A percentile compares a stretch with the other conserved stretches of the same genome.
Evolutionary conservation across 2,797 vertebrate species (phyloP).

Genomic region (Falco biarmicus): DNA sequence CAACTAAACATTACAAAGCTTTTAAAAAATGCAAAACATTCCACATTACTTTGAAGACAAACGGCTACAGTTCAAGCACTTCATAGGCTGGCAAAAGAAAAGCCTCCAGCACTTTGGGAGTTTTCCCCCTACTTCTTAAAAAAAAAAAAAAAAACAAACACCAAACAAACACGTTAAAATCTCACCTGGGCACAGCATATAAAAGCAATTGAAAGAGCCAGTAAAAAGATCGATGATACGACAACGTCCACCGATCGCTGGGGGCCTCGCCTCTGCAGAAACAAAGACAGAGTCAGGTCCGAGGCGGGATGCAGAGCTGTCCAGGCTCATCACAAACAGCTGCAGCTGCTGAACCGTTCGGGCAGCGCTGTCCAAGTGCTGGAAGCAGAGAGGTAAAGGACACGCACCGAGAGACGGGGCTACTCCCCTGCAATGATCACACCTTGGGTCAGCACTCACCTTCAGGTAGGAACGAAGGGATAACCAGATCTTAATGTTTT

Average conservation of each 20-base stretch:
- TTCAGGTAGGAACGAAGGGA: constrained; percentile 96
- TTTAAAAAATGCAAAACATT: neutral
- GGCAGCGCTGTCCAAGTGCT: neutral
- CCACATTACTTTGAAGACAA: neutral
- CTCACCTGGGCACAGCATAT: constrained; percentile 97
- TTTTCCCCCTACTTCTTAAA: neutral
- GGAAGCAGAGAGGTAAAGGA: neutral
- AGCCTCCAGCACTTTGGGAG: neutral
- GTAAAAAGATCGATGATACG: constrained; percentile 93
- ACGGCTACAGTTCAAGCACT: neutral
- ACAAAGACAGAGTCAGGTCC: neutral
- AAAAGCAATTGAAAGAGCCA: constrained; percentile 94
- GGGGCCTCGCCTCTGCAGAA: constrained; percentile 89
- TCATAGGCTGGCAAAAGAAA: neutral
- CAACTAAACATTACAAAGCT: neutral
- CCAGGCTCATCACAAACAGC: neutral
- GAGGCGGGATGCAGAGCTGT: neutral
- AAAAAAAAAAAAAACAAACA: neutral
- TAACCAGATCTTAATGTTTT: constrained; percentile 99
- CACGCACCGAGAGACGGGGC: neutral
- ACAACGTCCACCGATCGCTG: constrained; percentile 98
- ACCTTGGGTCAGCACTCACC: constrained; percentile 71
- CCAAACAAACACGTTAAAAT: neutral
- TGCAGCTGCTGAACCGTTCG: no score
- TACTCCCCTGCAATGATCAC: neutral